phyloP scores from a whole-genome alignment of 1,140 invertebrate species.

The Mizuhopecten yessoensis region DNA sequence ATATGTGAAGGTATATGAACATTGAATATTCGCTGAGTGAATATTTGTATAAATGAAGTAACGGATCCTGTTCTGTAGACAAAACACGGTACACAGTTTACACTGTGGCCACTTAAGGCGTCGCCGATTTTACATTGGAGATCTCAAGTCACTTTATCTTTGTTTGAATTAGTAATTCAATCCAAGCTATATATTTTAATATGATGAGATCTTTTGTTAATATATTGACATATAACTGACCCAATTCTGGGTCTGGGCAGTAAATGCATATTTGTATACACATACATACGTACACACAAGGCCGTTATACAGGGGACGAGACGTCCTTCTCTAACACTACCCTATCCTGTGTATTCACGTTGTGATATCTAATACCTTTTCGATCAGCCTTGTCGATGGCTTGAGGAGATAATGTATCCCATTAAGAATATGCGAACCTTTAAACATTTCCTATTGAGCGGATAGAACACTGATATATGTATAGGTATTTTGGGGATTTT shows the following conservation, averaged over 20 bases:
- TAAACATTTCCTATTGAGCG: conserved; percentile 29
- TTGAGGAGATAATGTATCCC: conserved; percentile 12
- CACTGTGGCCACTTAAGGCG: not conserved
- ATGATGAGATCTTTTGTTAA: conserved; percentile 39
- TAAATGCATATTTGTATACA: not conserved
- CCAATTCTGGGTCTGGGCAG: not conserved
- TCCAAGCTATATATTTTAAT: not conserved
- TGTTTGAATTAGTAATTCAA: conserved; percentile 36
- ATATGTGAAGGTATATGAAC: not conserved
- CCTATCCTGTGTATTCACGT: not conserved
- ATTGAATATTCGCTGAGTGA: conserved; percentile 17
- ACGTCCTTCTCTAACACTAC: not conserved
- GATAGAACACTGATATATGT: conserved; percentile 8
- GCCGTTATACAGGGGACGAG: not conserved
- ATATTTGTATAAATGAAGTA: conserved; percentile 13
- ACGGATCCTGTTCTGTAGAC: not conserved
- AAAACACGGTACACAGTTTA: not conserved
- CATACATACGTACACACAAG: not conserved
- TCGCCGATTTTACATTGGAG: not conserved
- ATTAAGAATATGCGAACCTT: conserved; percentile 32
- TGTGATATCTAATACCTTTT: conserved; percentile 20
- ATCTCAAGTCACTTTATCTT: conserved; percentile 22
- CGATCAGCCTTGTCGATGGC: conserved; percentile 30
- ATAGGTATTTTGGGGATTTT: not conserved
- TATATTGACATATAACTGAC: conserved; percentile 26